These are phyloP conservation scores for Coecobrya sp. DNA, from an alignment of 2,888 invertebrate genomes.

Conservation along the genomic window DNA sequence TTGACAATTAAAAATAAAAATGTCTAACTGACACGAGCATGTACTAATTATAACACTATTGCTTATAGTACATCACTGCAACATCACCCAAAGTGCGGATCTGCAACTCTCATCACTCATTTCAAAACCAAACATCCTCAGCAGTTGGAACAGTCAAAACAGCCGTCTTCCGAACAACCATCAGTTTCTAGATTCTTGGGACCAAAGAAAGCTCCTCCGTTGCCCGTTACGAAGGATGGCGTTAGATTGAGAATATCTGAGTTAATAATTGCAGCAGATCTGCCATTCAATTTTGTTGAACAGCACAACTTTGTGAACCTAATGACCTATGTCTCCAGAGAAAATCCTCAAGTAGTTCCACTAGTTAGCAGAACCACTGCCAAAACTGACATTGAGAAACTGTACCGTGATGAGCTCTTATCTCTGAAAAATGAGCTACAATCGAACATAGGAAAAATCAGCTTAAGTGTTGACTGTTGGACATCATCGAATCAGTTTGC, in stretches of 20 bases:
- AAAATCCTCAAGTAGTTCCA: not conserved
- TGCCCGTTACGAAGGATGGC: not conserved
- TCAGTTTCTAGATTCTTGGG: too few relatives aligned
- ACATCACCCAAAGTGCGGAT: too few relatives aligned
- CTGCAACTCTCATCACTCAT: too few relatives aligned
- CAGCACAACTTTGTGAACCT: not conserved
- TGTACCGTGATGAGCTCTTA: not conserved
- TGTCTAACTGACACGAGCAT: not conserved
- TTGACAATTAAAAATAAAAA: not conserved
- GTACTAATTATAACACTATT: too few relatives aligned
- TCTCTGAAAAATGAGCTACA: not conserved
- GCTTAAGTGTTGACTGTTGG: constrained; percentile 51
- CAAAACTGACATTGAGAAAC: not conserved
- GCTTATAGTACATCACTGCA: too few relatives aligned
- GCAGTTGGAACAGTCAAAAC: too few relatives aligned
- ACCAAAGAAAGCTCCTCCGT: not conserved
- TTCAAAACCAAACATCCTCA: too few relatives aligned
- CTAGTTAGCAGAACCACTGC: not conserved
- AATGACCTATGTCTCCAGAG: not conserved
- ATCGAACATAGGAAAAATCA: not conserved
- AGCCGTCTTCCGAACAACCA: too few relatives aligned
- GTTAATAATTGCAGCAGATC: not conserved
- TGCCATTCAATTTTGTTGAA: constrained; percentile 24
- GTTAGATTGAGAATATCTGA: not conserved
- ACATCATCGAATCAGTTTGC: constrained; percentile 16